A percentile compares a stretch with the other conserved stretches of the same genome.
These are phyloP conservation scores for Phalacrocorax pelagicus DNA, from an alignment of 2,113 vertebrate genomes.

Conservation along the genomic window DNA sequence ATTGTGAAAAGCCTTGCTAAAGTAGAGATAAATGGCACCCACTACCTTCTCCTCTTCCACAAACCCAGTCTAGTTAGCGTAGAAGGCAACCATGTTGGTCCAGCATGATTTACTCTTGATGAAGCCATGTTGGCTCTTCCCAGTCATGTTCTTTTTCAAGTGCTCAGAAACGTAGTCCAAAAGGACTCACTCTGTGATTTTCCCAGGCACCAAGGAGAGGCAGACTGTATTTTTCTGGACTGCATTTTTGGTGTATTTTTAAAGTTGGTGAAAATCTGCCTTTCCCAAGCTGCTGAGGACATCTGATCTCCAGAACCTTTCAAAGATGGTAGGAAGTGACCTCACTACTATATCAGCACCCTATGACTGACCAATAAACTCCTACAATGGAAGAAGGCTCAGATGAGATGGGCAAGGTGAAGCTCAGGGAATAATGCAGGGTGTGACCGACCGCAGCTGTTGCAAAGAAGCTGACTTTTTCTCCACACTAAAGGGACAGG, in stretches of 20 bases:
- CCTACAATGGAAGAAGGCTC: not conserved
- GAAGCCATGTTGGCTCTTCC: not conserved
- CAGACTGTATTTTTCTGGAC: not conserved
- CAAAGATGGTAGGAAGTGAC: not conserved
- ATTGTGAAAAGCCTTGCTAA: not conserved
- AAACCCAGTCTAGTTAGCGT: not conserved
- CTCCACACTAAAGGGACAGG: not conserved
- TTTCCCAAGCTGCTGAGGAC: not conserved
- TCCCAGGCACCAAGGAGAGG: not conserved
- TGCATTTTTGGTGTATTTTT: not conserved
- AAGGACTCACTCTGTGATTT: not conserved
- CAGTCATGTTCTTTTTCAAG: not conserved
- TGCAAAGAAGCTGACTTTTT: not conserved
- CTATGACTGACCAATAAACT: not conserved
- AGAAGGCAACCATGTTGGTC: not conserved
- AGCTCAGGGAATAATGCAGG: not conserved
- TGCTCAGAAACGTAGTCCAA: not conserved
- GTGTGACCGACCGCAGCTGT: not conserved
- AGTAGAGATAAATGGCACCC: not conserved
- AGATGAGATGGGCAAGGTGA: not conserved
- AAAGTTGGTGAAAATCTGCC: not conserved
- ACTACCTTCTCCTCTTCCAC: not conserved
- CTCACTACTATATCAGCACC: not conserved
- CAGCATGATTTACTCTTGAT: not conserved
- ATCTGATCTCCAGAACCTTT: not conserved